These are phyloP conservation scores for Macropodus opercularis DNA, from an alignment of 2,797 vertebrate species.

Conservation along the genomic window DNA sequence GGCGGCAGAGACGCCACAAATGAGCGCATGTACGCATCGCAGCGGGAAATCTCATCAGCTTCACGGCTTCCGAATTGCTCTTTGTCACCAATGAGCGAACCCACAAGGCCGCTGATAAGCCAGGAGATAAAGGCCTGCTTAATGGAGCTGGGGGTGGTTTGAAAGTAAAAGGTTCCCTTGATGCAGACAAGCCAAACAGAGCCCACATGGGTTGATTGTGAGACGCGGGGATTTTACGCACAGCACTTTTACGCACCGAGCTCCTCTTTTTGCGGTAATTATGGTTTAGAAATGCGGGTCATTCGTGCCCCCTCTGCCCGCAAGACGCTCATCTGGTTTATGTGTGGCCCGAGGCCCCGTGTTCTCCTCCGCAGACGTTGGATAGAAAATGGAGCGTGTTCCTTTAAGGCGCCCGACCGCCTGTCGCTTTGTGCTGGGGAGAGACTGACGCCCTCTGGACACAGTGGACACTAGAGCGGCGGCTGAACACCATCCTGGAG, in stretches of 20 bases:
- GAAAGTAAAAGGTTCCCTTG: conserved; percentile 2
- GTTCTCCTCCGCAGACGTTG: conserved; percentile 34
- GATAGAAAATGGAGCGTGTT: conserved; percentile 72
- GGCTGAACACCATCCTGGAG: conserved; percentile 69
- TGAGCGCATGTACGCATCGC: conserved; percentile 34
- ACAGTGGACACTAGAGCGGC: conserved; percentile 69
- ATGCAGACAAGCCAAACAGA: conserved; percentile 16
- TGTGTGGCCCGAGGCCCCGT: conserved; percentile 50
- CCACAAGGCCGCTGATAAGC: conserved; percentile 47
- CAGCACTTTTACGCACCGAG: conserved; percentile 40
- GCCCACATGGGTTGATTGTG: neutral
- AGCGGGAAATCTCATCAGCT: conserved; percentile 43
- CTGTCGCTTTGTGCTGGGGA: conserved; percentile 72
- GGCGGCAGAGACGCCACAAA: conserved; percentile 18
- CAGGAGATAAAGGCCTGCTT: conserved; percentile 46
- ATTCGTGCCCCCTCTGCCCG: neutral
- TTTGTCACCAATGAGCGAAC: conserved; percentile 65
- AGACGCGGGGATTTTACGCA: conserved; percentile 37
- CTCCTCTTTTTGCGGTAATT: neutral
- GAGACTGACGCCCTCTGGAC: conserved; percentile 80
- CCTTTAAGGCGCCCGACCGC: conserved; percentile 82
- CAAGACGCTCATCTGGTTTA: neutral
- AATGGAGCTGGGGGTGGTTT: conserved; percentile 33
- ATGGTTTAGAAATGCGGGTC: neutral
- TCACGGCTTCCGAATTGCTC: conserved; percentile 55